Base-by-base conservation (phyloP, 2,797 vertebrate species). In the Vultur gryphus region DNA sequence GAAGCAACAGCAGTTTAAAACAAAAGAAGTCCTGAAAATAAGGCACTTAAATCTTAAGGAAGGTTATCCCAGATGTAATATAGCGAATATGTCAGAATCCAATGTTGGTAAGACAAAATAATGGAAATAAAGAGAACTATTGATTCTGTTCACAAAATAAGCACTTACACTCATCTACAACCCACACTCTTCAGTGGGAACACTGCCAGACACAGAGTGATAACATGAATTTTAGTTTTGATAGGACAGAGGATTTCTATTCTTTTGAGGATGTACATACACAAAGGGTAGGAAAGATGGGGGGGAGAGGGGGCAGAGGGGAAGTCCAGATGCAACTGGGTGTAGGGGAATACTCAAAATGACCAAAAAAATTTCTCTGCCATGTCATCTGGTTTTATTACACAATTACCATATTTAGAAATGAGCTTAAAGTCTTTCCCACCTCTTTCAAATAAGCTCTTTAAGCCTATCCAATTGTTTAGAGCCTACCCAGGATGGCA, bases 251-350 rank as follows among this genome's bases (percentile, higher is more conserved):
- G 4, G 16, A 58, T 43, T 84, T 61, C 7, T 69, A 4, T 26
- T 41, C 7, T 52, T 82, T 69, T 64, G n/a, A 72, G 28, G 9
- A 79, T n/a, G 7, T 7, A 41, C 10, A 16, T n/a, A 61, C 11
- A 52, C 6, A 82, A 52, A 39, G 6, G 6, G 3, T 69, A 82
- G 41, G 46, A 93, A 84, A 72, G 43, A 59, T 19, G 7, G 11
- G 1, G 5, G 3, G 0, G 4, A 11, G 37, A 80, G 5, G 2
- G 23, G 6, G 20, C 15, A 81, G 57, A 66, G 19, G 9, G 4
- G 15, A 86, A 55, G 11, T 55, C 17, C 48, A 55, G 17, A n/a
- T 87, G 37, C 15, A 66, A 51, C 2, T 17, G 19, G 46, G 6
- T 7, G 4, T 23, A 69, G 37, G 25, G 9, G 31, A 84, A 81